Conservation (phyloP, 2,113 vertebrate species). For the Triplophysa tibetana region DNA sequence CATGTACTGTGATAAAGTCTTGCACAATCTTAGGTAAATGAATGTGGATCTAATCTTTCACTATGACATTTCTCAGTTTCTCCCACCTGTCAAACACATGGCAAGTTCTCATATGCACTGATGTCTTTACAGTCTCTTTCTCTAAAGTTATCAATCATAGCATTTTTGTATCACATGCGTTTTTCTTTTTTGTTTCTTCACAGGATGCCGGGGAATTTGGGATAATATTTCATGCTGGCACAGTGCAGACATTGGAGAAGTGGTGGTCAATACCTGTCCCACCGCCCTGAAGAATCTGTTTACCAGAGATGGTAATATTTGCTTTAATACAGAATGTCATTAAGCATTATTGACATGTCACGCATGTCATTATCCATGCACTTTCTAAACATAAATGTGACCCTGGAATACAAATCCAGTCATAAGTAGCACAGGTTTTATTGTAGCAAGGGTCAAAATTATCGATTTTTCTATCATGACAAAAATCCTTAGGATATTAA, state of each 20-base stretch:
- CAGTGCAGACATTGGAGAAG: constrained; percentile 58
- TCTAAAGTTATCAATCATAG: neutral
- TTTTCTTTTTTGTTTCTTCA: constrained; percentile 18
- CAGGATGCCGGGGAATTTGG: constrained; percentile 72
- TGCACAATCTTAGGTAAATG: neutral
- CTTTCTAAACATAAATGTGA: neutral
- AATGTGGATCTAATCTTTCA: constrained; percentile 14
- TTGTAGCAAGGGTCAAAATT: no score
- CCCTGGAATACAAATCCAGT: no score
- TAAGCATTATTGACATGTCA: no score
- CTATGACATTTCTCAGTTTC: constrained; percentile 12
- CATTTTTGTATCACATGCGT: neutral
- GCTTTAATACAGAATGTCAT: constrained; percentile 1
- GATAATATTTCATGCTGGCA: constrained; percentile 70
- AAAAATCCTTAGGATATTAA: no score
- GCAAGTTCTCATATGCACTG: constrained; percentile 31
- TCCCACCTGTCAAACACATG: constrained; percentile 14
- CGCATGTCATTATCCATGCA: neutral
- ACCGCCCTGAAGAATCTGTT: constrained; percentile 64
- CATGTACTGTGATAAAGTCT: neutral
- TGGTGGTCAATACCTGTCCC: constrained; percentile 66
- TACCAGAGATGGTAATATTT: constrained; percentile 64
- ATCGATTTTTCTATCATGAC: no score
- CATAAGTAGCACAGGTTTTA: no score
- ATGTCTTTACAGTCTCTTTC: neutral